Evolutionary conservation across 30 jellyfish, hydroid and myxozoan genomes (phyloP).

Genomic region (Chironex yamaguchii): DNA sequence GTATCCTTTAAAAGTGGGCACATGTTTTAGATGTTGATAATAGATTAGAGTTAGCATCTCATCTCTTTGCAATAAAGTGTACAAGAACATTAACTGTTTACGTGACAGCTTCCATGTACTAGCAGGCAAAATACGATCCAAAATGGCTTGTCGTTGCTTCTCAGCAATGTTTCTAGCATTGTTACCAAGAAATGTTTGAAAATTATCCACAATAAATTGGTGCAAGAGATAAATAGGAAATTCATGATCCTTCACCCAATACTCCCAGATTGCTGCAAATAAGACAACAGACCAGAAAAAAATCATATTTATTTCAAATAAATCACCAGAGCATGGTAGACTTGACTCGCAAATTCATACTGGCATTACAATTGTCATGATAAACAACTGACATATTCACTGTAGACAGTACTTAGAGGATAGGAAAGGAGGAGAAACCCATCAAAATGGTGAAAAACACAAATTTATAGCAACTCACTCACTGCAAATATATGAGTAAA

Average conservation of each 20-base stretch:
- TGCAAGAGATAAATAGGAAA: not conserved
- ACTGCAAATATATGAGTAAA: too few relatives aligned
- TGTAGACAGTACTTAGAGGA: too few relatives aligned
- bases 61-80: constrained; percentile 12
- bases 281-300: too few relatives aligned
- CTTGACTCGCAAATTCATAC: too few relatives aligned
- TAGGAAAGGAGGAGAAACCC: too few relatives aligned
- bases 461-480: too few relatives aligned
- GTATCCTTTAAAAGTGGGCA: constrained; percentile 65
- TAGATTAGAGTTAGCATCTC: constrained; percentile 32
- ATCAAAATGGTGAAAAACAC: too few relatives aligned
- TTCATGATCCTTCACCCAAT: not conserved
- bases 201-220: not conserved
- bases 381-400: too few relatives aligned
- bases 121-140: not conserved
- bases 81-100: not conserved
- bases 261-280: not conserved
- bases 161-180: too few relatives aligned
- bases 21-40: constrained; percentile 21
- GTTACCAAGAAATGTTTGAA: not conserved
- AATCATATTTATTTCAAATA: too few relatives aligned
- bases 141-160: not conserved
- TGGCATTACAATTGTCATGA: too few relatives aligned
- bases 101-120: not conserved
- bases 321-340: too few relatives aligned